phyloP scores from a whole-genome alignment of 2,113 vertebrate genomes.

The Bos javanicus region DNA sequence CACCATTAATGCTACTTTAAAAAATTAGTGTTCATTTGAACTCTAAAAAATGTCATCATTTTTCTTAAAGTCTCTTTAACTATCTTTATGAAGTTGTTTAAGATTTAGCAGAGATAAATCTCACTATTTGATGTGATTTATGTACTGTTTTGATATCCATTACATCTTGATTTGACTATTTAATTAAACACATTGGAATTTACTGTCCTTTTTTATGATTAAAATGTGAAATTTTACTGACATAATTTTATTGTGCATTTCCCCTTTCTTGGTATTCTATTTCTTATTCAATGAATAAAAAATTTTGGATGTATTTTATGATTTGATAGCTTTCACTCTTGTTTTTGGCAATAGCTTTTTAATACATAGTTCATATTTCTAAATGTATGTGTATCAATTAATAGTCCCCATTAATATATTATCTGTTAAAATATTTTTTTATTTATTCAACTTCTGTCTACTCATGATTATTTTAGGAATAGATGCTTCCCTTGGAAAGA shows the following conservation, averaged over 20 bases:
- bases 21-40: neutral
- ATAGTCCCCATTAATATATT: neutral
- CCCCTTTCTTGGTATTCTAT: neutral
- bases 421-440: neutral
- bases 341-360: neutral
- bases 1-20: neutral
- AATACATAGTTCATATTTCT: neutral
- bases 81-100: neutral
- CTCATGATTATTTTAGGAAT: neutral
- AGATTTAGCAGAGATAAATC: neutral
- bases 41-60: neutral
- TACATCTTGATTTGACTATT: neutral
- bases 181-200: neutral
- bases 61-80: neutral
- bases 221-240: neutral
- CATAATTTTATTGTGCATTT: neutral
- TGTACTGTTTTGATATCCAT: neutral
- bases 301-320: neutral
- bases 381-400: neutral
- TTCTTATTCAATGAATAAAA: neutral
- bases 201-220: neutral
- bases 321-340: neutral
- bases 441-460: neutral
- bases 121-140: neutral
- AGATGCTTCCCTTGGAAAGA: neutral